These are phyloP conservation scores for Scrobipalpa costella DNA, from an alignment of 2,888 invertebrate genomes.

Conservation along the genomic window DNA sequence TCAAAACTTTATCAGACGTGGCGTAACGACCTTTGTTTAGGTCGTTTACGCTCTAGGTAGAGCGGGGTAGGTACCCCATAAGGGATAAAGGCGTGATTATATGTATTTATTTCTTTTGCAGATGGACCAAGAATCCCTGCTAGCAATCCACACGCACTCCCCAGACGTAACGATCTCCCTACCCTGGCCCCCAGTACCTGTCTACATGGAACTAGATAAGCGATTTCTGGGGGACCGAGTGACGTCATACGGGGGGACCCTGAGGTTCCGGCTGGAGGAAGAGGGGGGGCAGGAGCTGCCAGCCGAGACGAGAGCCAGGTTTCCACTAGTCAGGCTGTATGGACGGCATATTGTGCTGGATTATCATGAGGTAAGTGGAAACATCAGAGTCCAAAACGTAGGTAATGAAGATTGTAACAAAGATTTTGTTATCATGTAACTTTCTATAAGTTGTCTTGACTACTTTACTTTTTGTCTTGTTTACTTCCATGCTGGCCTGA, in stretches of 20 bases:
- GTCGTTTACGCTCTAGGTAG: too few species aligned
- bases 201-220: conserved; percentile 91
- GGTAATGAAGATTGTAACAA: neutral
- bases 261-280: conserved; percentile 89
- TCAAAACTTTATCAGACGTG: too few species aligned
- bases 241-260: conserved; percentile 93
- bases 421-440: too few species aligned
- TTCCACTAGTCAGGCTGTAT: conserved; percentile 92
- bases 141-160: conserved; percentile 65
- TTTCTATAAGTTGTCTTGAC: too few species aligned
- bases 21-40: too few species aligned
- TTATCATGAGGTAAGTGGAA: conserved; percentile 80
- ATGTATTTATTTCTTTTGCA: conserved; percentile 33
- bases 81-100: too few species aligned
- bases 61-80: too few species aligned
- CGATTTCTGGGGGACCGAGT: conserved; percentile 93
- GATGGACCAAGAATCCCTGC: conserved; percentile 67
- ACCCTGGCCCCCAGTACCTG: conserved; percentile 81
- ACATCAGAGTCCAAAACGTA: neutral
- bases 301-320: conserved; percentile 80
- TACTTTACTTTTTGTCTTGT: too few species aligned
- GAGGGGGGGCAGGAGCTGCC: conserved; percentile 81
- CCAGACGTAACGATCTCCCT: conserved; percentile 65
- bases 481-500: too few species aligned
- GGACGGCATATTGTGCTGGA: conserved; percentile 88